phyloP scores from a whole-genome alignment of 2,113 vertebrate species.

The Micronycteris hirsuta region DNA sequence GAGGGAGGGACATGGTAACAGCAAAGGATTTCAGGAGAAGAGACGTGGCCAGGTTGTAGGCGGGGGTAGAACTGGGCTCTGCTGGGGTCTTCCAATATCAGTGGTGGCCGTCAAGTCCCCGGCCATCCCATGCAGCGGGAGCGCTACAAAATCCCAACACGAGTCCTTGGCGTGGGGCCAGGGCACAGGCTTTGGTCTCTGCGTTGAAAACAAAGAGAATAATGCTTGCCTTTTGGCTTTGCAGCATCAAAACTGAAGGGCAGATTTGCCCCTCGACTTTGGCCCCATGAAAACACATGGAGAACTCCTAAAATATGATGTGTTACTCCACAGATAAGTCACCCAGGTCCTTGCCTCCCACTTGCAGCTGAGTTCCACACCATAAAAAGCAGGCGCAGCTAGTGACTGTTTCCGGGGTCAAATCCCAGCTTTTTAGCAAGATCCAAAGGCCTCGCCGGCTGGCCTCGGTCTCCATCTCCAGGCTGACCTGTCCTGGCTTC shows the following conservation, averaged over 20 bases:
- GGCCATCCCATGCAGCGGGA: fast-evolving
- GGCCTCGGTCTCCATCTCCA: background rate
- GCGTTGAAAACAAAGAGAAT: background rate
- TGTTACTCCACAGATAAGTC: background rate
- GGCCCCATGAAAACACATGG: background rate
- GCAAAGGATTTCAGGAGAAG: background rate
- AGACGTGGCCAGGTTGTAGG: background rate
- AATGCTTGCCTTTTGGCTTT: background rate
- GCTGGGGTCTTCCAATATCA: fast-evolving
- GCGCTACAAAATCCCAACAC: background rate
- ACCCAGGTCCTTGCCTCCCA: background rate
- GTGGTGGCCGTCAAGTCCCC: background rate
- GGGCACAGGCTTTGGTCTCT: background rate
- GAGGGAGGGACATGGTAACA: fast-evolving
- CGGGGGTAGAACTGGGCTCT: background rate
- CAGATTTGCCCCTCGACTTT: background rate
- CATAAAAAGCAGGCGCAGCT: background rate
- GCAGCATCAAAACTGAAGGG: conserved; percentile 5
- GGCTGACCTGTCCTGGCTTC: background rate
- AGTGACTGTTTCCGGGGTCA: background rate
- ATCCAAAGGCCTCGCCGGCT: background rate
- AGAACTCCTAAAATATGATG: background rate
- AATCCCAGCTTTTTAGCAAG: background rate
- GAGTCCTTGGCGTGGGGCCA: background rate
- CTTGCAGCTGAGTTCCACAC: background rate